Percentiles rank a stretch among this genome's conserved stretches.
Evolutionary conservation across 2,888 invertebrate species (phyloP).

Genomic region (Cantharis rufa): DNA sequence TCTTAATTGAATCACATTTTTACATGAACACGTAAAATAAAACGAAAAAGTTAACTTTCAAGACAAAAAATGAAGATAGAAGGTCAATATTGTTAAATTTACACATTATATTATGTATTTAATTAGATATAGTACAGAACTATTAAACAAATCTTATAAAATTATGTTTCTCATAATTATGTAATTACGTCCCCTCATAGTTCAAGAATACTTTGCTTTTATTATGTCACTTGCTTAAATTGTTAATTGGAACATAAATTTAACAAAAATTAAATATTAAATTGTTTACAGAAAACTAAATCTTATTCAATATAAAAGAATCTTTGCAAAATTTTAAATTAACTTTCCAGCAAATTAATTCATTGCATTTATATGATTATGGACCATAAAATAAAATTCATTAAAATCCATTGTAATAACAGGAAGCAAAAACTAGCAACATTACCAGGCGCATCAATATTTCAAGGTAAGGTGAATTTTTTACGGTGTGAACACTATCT

Average conservation of each 20-base stretch:
- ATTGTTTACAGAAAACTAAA: neutral
- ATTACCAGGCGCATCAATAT: neutral
- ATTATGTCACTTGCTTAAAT: neutral
- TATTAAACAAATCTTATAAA: neutral
- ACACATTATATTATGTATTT: neutral
- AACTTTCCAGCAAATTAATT: neutral
- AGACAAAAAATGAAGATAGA: neutral
- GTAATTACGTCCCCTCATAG: neutral
- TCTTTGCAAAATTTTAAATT: neutral
- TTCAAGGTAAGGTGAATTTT: neutral
- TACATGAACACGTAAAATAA: neutral
- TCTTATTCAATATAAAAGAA: neutral
- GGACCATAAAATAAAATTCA: neutral
- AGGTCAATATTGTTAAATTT: neutral
- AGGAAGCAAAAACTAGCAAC: neutral
- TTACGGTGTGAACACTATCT: neutral
- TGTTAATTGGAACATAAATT: neutral
- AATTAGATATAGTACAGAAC: neutral
- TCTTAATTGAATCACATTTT: neutral
- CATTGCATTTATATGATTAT: neutral
- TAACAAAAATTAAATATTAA: neutral
- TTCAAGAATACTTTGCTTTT: neutral
- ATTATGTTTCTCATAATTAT: neutral
- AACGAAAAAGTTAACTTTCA: neutral
- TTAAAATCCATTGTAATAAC: neutral